Percentiles rank a stretch among this genome's conserved stretches.
phyloP scores from a whole-genome alignment of 1,140 invertebrate species.

The Diplogasteroides magnus region DNA sequence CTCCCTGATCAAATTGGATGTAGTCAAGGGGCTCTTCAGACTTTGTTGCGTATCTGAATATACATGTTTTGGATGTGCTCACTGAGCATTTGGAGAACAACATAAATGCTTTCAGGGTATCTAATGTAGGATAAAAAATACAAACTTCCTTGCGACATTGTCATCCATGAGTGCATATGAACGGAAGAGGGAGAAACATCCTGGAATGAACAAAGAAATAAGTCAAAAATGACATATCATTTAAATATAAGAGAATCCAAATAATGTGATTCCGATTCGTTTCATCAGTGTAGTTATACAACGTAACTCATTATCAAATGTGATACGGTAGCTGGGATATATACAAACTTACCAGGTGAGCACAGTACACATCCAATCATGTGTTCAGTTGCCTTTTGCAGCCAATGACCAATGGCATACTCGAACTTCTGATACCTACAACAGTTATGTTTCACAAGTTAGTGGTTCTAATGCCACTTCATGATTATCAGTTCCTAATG shows the following conservation, averaged over 20 bases:
- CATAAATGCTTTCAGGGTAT: slow-evolving; percentile 12
- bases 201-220: not conserved
- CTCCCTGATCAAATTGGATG: slow-evolving; percentile 67
- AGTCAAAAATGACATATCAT: not conserved
- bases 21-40: slow-evolving; percentile 63
- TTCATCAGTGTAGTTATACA: too few relatives aligned
- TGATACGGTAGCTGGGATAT: too few relatives aligned
- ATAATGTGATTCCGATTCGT: too few relatives aligned
- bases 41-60: slow-evolving; percentile 32
- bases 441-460: not conserved
- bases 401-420: slow-evolving; percentile 68
- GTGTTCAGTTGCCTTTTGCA: slow-evolving; percentile 68
- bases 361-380: slow-evolving; percentile 68
- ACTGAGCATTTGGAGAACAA: not conserved
- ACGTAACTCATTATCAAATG: too few relatives aligned
- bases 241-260: too few relatives aligned
- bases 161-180: slow-evolving; percentile 65
- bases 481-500: slow-evolving; percentile 15
- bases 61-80: slow-evolving; percentile 11
- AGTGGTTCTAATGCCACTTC: slow-evolving; percentile 24
- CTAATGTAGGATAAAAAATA: slow-evolving; percentile 39
- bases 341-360: slow-evolving; percentile 65
- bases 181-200: slow-evolving; percentile 63
- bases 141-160: slow-evolving; percentile 64
- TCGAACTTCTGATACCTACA: slow-evolving; percentile 65